Conservation (phyloP, 2,113 vertebrate species). For the Loxodonta africana region DNA sequence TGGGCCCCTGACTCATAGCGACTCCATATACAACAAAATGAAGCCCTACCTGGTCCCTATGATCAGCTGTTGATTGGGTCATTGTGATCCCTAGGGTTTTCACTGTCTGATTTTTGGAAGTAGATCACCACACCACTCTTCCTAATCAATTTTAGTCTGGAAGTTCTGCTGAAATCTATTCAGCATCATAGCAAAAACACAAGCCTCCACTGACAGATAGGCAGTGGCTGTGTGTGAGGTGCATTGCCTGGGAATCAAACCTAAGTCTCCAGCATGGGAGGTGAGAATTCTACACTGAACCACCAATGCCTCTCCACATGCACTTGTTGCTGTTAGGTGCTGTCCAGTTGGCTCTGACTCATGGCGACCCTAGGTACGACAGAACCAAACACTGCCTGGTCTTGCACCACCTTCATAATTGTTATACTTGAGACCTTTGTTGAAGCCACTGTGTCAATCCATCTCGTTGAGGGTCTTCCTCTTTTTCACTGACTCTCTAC, state of each 20-base stretch:
- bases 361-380: too few species aligned
- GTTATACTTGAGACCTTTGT: too few species aligned
- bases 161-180: not conserved
- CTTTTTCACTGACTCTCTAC: too few species aligned
- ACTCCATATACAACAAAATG: not conserved
- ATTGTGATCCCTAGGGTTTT: too few species aligned
- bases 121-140: not conserved
- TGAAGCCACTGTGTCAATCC: too few species aligned
- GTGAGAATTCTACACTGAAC: not conserved
- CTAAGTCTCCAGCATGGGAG: not conserved
- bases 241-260: not conserved
- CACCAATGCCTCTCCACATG: too few species aligned
- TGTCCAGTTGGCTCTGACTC: too few species aligned
- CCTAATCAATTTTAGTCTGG: not conserved
- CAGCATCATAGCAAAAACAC: not conserved
- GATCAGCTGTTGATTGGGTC: not conserved
- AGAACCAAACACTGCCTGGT: too few species aligned
- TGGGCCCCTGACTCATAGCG: not conserved
- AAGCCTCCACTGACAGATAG: not conserved
- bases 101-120: not conserved
- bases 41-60: not conserved
- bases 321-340: too few species aligned
- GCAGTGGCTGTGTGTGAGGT: not conserved
- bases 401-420: too few species aligned
- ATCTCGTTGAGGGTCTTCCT: too few species aligned